Conservation (phyloP, 2,888 invertebrate genomes). For the Laothoe populi region DNA sequence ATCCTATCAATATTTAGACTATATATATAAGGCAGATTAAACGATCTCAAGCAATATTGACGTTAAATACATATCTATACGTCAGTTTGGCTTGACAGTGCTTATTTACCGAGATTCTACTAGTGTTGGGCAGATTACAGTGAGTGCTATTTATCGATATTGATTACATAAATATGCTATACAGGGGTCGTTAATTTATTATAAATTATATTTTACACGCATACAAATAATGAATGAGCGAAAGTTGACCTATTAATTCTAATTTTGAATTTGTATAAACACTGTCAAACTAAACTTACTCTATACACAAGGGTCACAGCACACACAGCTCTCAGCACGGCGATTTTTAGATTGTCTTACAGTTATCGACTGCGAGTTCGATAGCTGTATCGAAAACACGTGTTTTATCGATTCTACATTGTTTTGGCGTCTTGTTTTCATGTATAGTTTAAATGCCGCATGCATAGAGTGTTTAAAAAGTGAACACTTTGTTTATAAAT, state of each 20-base stretch:
- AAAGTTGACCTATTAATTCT: no score
- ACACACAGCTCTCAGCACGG: background rate
- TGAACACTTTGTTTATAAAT: no score
- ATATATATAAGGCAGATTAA: constrained; percentile 31
- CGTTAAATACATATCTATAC: constrained; percentile 50
- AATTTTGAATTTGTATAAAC: background rate
- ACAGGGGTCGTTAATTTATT: background rate
- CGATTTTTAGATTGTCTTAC: background rate
- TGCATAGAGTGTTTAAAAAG: no score
- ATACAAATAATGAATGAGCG: no score
- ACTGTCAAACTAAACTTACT: background rate
- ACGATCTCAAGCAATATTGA: constrained; percentile 28
- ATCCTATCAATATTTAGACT: constrained; percentile 20
- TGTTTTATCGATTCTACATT: background rate
- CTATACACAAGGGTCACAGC: constrained; percentile 3
- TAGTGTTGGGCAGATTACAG: background rate
- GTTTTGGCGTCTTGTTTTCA: background rate
- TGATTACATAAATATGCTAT: background rate
- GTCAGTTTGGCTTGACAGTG: constrained; percentile 32
- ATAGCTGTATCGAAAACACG: background rate
- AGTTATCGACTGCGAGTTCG: background rate
- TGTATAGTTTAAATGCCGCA: no score
- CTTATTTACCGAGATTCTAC: constrained; percentile 20
- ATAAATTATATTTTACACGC: no score
- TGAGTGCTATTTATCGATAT: background rate